Conservation (phyloP, 2,113 vertebrate species). For the Ornithorhynchus anatinus region DNA sequence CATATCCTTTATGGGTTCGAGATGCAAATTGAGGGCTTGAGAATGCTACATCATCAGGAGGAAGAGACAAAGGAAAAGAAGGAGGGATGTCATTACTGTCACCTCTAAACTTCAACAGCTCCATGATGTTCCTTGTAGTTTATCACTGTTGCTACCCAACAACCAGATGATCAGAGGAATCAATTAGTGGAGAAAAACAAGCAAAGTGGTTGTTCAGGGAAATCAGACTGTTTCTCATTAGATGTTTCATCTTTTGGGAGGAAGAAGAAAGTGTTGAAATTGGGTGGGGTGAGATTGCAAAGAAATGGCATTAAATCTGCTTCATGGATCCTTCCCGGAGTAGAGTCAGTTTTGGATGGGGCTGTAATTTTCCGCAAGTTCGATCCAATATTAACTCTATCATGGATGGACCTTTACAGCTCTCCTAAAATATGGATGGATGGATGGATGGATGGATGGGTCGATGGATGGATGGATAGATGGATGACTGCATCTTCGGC, state of each 20-base stretch:
- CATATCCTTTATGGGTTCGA: background rate
- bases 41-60: background rate
- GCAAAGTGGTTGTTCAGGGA: conserved; percentile 2
- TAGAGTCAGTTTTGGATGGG: conserved; percentile 37
- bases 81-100: background rate
- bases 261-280: background rate
- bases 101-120: background rate
- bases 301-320: conserved; percentile 16
- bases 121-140: background rate
- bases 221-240: background rate
- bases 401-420: conserved; percentile 33
- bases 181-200: background rate
- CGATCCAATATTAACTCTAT: conserved; percentile 47
- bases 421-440: no score
- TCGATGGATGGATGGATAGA: no score
- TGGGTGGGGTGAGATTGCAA: background rate
- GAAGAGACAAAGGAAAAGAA: rapidly evolving
- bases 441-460: no score
- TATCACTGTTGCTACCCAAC: rapidly evolving
- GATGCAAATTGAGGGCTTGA: background rate
- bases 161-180: background rate
- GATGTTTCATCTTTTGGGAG: background rate
- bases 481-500: no score
- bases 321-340: conserved; percentile 22
- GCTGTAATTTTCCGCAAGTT: conserved; percentile 51